A percentile compares a stretch with the other conserved stretches of the same genome.
Conservation (phyloP, 2,113 vertebrate species). For the Plotosus lineatus region DNA sequence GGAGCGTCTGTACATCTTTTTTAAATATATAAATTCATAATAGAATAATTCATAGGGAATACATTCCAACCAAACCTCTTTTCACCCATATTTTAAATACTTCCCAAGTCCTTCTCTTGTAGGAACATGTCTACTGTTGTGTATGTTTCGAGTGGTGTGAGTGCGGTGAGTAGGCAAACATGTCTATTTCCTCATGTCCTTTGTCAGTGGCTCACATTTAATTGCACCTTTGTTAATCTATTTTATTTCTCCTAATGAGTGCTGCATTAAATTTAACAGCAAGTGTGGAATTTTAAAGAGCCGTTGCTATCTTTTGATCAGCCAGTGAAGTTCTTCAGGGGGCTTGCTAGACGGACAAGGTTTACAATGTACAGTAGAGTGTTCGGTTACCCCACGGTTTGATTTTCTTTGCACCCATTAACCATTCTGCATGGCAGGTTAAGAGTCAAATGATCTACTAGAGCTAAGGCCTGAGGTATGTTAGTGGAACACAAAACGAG, state of each 20-base stretch:
- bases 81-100: neutral
- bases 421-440: constrained; percentile 63
- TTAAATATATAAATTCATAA: too few species aligned
- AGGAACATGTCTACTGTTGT: constrained; percentile 48
- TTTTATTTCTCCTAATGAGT: constrained; percentile 81
- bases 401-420: constrained; percentile 76
- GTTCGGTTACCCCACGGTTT: constrained; percentile 70
- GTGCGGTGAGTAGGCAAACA: constrained; percentile 61
- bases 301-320: constrained; percentile 77
- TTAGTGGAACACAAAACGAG: constrained; percentile 36
- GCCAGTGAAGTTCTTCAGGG: constrained; percentile 65
- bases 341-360: constrained; percentile 60
- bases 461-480: constrained; percentile 24
- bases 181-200: constrained; percentile 65
- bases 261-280: constrained; percentile 76
- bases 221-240: constrained; percentile 77
- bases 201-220: constrained; percentile 74
- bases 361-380: constrained; percentile 80
- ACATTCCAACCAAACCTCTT: neutral
- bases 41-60: neutral
- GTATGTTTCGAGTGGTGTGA: constrained; percentile 56
- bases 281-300: constrained; percentile 80
- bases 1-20: neutral
- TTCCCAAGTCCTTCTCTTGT: neutral
- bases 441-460: constrained; percentile 42